Conservation (phyloP, 2,113 vertebrate species). For the Smithornis capensis region DNA sequence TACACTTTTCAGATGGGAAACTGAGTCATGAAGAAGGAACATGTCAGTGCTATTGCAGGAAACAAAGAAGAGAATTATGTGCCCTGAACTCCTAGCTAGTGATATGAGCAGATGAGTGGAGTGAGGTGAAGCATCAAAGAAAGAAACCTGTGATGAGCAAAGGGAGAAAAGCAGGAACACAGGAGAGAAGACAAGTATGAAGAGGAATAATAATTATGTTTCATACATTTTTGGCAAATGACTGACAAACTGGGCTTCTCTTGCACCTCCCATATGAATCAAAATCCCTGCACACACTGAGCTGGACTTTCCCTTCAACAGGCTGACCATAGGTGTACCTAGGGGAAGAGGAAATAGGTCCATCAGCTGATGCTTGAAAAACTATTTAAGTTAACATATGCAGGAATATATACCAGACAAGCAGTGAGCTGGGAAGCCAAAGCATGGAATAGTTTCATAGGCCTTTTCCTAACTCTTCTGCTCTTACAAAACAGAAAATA, state of each 20-base stretch:
- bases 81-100: neutral
- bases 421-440: neutral
- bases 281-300: constrained; percentile 42
- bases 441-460: neutral
- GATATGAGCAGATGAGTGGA: neutral
- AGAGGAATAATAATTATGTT: neutral
- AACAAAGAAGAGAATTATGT: neutral
- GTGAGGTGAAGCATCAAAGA: neutral
- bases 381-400: neutral
- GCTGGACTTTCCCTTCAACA: constrained; percentile 40
- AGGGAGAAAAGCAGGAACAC: neutral
- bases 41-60: neutral
- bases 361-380: neutral
- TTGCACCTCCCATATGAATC: constrained; percentile 40
- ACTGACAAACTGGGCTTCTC: constrained; percentile 39
- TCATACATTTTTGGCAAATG: constrained; percentile 49
- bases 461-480: neutral
- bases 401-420: neutral
- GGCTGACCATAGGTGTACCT: constrained; percentile 70
- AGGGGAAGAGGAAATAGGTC: neutral
- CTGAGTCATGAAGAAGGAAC: neutral
- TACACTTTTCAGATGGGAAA: neutral
- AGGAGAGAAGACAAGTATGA: neutral
- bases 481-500: neutral
- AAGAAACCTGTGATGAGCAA: neutral